phyloP scores from a whole-genome alignment of 2,888 invertebrate species.

The Eupithecia inturbata region DNA sequence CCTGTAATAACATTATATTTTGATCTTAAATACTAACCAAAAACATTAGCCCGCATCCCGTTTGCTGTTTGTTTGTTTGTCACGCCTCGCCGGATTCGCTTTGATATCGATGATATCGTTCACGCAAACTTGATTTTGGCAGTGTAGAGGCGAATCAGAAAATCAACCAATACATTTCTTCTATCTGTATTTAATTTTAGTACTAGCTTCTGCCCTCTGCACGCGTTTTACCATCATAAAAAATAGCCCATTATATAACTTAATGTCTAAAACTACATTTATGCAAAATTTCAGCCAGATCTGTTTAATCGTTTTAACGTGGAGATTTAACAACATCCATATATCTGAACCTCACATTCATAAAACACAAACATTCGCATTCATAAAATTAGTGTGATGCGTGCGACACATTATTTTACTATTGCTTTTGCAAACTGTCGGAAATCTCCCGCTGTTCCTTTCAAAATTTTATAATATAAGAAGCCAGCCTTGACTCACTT shows the following conservation, averaged over 20 bases:
- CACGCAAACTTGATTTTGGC: slow-evolving; percentile 37
- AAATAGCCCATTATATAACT: neutral
- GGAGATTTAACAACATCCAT: no score
- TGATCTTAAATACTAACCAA: slow-evolving; percentile 17
- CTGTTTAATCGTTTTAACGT: no score
- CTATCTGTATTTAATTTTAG: neutral
- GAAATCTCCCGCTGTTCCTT: no score
- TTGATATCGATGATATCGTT: slow-evolving; percentile 37
- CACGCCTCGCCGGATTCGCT: slow-evolving; percentile 30
- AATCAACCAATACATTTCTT: neutral
- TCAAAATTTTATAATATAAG: no score
- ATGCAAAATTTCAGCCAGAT: no score
- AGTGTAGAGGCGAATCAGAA: slow-evolving; percentile 17
- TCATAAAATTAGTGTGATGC: no score
- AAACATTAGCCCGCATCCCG: slow-evolving; percentile 23
- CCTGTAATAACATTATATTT: slow-evolving; percentile 4
- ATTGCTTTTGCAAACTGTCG: no score
- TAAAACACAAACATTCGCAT: no score
- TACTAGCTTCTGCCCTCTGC: neutral
- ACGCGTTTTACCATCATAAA: neutral
- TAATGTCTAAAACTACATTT: neutral
- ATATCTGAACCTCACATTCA: no score
- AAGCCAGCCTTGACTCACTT: no score
- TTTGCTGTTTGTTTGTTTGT: slow-evolving; percentile 31
- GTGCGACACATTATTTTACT: no score